Base-by-base conservation (phyloP, 2,113 vertebrate species). In the Melanocharis versteri region DNA sequence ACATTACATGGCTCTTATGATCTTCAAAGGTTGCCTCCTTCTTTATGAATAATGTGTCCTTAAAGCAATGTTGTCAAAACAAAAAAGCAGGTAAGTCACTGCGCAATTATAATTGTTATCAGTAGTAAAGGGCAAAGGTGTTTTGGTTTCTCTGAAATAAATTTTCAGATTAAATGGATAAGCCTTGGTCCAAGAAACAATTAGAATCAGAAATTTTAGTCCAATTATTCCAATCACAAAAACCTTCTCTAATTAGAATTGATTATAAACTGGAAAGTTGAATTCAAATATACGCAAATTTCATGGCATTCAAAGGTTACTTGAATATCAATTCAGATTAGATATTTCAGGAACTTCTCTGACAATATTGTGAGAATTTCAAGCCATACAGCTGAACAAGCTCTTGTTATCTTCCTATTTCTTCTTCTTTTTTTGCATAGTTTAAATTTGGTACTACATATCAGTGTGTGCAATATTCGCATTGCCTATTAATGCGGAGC, bases 1-100 rank as follows among this genome's bases (percentile, higher is more conserved):
- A 76, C 48, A 77, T 35, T 94, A 48, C 40, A 54, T 50, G 13
- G 23, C 54, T 92, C 75, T 95, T 89, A 82, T 91, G 35, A 88
- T 92, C 94, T 96, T 97, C 95, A 96, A 96, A 96, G 80, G 60
- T 96, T 93, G 45, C 35, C 83, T 95, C 68, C 56, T 93, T 56
- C 68, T 88, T 89, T 89, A 86, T 93, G 92, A 91, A 96, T 92
- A 96, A 91, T 80, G 13, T 92, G 86, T 89, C 75, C 81, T 96
- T 94, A 94, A 90, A 96, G 61, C 68, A 90, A 56, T 61, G 64
- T 92, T 97, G 84, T 94, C 88, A 95, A 89, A 96, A 96, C 66
- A 89, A 76, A 87, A 94, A 95, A 84, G 14, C 54, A 89, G 65
- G 62, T 47, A 87, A 95, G 77, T 66, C 61, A 75, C 50, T 2